These are phyloP conservation scores for Hypotaenidia philippensis DNA, from an alignment of 2,797 vertebrate genomes.

Conservation along the genomic window DNA sequence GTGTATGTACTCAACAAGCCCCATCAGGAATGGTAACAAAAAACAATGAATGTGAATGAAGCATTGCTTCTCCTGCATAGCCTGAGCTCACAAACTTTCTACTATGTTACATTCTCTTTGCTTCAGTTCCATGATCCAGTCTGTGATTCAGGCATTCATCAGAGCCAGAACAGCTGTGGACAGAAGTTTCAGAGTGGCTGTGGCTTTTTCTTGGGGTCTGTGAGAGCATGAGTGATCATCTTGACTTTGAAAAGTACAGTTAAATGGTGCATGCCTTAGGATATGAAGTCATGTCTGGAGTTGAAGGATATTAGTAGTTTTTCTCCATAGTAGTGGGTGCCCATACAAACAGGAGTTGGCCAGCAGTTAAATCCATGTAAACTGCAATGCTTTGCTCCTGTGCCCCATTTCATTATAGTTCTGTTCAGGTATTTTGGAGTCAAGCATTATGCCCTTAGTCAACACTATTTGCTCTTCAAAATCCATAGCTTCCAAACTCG, in stretches of 20 bases:
- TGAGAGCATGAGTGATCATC: neutral
- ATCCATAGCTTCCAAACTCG: neutral
- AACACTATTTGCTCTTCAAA: neutral
- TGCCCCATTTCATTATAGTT: neutral
- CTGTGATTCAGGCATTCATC: neutral
- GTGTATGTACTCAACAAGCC: neutral
- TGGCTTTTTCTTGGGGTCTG: slow-evolving; percentile 28
- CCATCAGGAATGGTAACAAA: neutral
- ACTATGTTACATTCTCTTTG: neutral
- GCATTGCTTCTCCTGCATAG: neutral
- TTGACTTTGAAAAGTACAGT: slow-evolving; percentile 25
- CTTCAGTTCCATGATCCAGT: neutral
- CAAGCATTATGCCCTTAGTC: neutral
- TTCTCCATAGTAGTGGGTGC: slow-evolving; percentile 63
- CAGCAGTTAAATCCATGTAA: neutral
- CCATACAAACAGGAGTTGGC: slow-evolving; percentile 56
- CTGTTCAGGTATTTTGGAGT: neutral
- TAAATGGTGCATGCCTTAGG: slow-evolving; percentile 28
- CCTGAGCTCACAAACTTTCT: neutral
- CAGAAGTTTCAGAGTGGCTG: neutral
- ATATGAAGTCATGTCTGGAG: slow-evolving; percentile 78
- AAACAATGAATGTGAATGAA: neutral
- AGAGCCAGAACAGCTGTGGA: neutral
- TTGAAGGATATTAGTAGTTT: slow-evolving; percentile 61
- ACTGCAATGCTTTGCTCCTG: neutral